Evolutionary conservation across 2,113 vertebrate genomes (phyloP), one percentile per base, ranked within the genome.

Genomic region (Rhinopomastus cyanomelas): DNA sequence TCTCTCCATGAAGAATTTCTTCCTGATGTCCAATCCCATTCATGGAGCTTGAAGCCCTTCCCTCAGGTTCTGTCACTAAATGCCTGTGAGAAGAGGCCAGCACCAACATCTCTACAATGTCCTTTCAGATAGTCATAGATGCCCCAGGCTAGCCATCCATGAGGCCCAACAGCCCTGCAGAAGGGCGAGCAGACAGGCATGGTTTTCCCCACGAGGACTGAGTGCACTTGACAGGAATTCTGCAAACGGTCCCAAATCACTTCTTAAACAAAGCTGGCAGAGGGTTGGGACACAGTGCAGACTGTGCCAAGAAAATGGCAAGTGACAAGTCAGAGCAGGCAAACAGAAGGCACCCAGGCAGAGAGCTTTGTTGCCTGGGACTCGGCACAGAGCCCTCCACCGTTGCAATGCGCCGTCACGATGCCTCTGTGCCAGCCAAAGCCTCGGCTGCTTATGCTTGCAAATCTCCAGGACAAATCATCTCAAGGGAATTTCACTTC

Each of bases 401-500:
- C 26, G 36, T 4, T 67, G 18, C 46, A 83, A 88, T 78, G 83
- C 53, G 39, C 42, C 64, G 49, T 53, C 67, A 91, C 81, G 89
- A 83, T n/a, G 4, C 26, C 85, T 55, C 12, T 59, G 57, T 80
- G 75, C 11, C 65, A 77, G 52, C 78, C 82, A 91, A 77, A 82
- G 65, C 26, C 49, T 72, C 73, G 46, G 12, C 57, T 81, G 21
- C 56, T 83, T 82, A 81, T 68, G 85, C 81, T 86, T 91, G 68
- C 51, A 93, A 72, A 92, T 94, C 85, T 92, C 88, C 65, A 27
- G 73, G 57, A 61, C 80, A 81, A 94, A 92, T 81, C 57, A 60
- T 36, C 53, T 94, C 76, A 91, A 85, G 78, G 69, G 82, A 89
- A 91, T 92, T 94, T 64, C 29, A 83, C 76, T 94, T 89, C 77